Evolutionary conservation across 2,113 vertebrate genomes (phyloP).

Genomic region (Alligator sinensis): DNA sequence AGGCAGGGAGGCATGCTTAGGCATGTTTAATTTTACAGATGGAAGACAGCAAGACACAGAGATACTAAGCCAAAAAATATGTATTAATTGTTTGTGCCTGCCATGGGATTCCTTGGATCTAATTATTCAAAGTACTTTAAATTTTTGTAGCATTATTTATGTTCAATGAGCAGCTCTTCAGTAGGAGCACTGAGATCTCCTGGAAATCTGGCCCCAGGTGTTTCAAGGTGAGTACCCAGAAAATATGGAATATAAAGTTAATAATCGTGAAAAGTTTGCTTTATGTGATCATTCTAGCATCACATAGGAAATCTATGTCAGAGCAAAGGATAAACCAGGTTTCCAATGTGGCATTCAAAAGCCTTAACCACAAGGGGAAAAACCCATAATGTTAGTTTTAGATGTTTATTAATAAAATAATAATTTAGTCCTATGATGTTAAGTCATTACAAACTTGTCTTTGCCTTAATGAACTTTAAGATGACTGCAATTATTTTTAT

Average conservation of each 20-base stretch:
- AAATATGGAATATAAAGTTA: not conserved
- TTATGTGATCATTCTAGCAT: not conserved
- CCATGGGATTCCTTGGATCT: not conserved
- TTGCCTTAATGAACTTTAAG: no score
- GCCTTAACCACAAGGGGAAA: not conserved
- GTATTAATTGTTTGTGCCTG: not conserved
- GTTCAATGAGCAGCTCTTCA: not conserved
- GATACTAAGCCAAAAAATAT: accelerated
- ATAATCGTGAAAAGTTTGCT: not conserved
- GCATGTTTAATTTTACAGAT: not conserved
- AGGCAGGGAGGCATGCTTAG: not conserved
- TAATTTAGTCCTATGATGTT: no score
- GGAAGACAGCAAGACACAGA: not conserved
- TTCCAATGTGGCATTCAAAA: not conserved
- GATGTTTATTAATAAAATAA: no score
- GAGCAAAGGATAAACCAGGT: not conserved
- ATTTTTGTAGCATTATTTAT: not conserved
- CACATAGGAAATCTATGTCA: not conserved
- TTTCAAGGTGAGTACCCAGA: not conserved
- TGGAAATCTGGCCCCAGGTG: not conserved
- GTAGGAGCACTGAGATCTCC: not conserved
- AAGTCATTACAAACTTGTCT: no score
- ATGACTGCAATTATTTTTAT: no score
- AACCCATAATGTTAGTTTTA: no score
- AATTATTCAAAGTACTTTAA: not conserved